phyloP scores from a whole-genome alignment of 2,113 vertebrate species.

The Gallinago media region DNA sequence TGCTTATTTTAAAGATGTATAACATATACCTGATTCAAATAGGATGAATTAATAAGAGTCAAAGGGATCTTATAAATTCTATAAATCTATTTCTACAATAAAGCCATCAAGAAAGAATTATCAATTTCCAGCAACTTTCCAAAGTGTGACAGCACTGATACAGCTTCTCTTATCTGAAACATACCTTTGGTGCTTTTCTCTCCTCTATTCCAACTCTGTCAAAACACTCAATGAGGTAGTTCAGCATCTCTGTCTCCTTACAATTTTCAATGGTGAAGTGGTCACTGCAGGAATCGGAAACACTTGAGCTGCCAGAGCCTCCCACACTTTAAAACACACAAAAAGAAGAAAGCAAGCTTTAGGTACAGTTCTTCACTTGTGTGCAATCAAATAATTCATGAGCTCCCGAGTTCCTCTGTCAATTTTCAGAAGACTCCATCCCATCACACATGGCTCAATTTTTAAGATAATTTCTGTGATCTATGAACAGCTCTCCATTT shows the following conservation, averaged over 20 bases:
- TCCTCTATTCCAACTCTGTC: constrained; percentile 99
- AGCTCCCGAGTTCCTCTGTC: not conserved
- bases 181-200: constrained; percentile 98
- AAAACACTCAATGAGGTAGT: constrained; percentile 99
- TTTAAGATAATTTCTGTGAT: not conserved
- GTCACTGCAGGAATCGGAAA: constrained; percentile 90
- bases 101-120: not conserved
- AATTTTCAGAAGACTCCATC: not conserved
- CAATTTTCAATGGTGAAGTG: constrained; percentile 96
- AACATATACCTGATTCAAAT: not conserved
- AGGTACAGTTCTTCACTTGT: not conserved
- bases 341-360: not conserved
- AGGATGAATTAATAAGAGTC: not conserved
- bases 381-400: not conserved
- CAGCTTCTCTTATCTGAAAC: not conserved
- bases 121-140: not conserved
- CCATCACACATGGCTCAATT: not conserved
- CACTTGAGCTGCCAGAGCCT: constrained; percentile 83
- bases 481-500: not conserved
- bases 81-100: not conserved
- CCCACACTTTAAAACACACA: constrained; percentile 73
- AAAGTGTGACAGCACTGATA: not conserved
- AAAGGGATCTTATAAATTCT: not conserved
- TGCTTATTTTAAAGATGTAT: not conserved
- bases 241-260: constrained; percentile 99